These are phyloP conservation scores for Alfaro cultratus DNA, from an alignment of 2,797 vertebrate genomes.

Conservation along the genomic window DNA sequence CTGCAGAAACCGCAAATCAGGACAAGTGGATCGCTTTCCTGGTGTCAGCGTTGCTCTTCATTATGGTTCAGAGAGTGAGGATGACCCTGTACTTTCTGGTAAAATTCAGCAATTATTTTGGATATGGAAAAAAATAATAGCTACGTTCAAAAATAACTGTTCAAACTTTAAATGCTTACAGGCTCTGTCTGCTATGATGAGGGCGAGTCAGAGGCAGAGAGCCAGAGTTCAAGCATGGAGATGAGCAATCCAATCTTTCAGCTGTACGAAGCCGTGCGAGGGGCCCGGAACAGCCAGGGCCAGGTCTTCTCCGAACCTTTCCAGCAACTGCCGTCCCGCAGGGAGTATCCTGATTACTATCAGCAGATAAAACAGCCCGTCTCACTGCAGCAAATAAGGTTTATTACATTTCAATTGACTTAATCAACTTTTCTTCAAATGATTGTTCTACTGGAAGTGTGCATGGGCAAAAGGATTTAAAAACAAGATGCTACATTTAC, in stretches of 20 bases:
- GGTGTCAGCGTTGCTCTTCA: conserved; percentile 92
- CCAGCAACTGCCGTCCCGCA: conserved; percentile 93
- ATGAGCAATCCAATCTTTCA: conserved; percentile 92
- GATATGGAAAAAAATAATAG: not conserved
- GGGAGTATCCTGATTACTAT: conserved; percentile 98
- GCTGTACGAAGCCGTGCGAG: conserved; percentile 92
- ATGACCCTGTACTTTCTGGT: conserved; percentile 94
- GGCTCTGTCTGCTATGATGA: conserved; percentile 93
- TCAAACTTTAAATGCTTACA: conserved; percentile 49
- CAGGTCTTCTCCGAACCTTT: conserved; percentile 95
- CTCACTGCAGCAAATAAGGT: conserved; percentile 94
- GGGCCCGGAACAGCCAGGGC: conserved; percentile 92
- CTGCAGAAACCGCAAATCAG: conserved; percentile 92
- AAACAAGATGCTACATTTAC: not conserved
- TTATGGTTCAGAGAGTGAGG: conserved; percentile 97
- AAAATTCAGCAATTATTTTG: conserved; percentile 33
- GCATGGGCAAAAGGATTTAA: too few relatives aligned
- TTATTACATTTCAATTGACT: not conserved
- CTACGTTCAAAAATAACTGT: not conserved
- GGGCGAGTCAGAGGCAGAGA: conserved; percentile 94
- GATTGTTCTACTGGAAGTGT: not conserved
- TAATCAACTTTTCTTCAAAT: not conserved
- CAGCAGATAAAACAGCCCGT: conserved; percentile 97
- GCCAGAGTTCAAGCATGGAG: conserved; percentile 93
- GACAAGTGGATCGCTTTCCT: conserved; percentile 92